Base-by-base conservation (phyloP, 1,140 invertebrate species). In the Drosophila melanica region DNA sequence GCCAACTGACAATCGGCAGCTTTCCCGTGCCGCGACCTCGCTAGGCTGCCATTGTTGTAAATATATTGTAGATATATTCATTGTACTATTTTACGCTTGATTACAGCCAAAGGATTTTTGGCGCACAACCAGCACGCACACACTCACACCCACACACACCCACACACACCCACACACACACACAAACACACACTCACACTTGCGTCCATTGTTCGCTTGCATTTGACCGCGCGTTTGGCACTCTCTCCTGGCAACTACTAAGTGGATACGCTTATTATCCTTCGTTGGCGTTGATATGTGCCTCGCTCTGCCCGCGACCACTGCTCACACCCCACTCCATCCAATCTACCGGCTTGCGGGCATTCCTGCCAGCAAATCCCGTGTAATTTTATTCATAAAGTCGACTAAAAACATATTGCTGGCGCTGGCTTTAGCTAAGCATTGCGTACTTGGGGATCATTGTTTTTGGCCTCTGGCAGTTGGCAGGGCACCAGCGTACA, bases 51-150 rank as follows among this genome's bases (percentile, higher is more conserved):
- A 87, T 87, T 87, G 84, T 87, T 78, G 69, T 78, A 85, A 69
- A 87, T 86, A 75, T 79, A 90, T 81, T 86, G 86, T 86, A 81
- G 81, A 90, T 90, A 90, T 90, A 90, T 84, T 90, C 86, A 90
- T 90, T 90, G 87, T 90, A 81, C 81, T 80, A 80, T 90, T 87
- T 90, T 90, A 69, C 79, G 82, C 81, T 90, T 90, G 87, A 90
- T 90, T 90, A 87, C 81, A 62, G 73, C 47, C 69, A 82, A 87
- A 80, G 84, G 77, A 84, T 85, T 84, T 86, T 85, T 87, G 75
- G 82, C 54, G 50, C 44, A 60, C 71, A 60, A 50, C 63, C 47
- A 42, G 73, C 64, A 76, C 59, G 44, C 77, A 73, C 62, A 60
- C 33, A 35, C 27, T 57, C 50, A 45, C 45, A 45, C 14, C 14